phyloP scores from a whole-genome alignment of 64 coral and sea anemone species.

The Anthopleura sola region DNA sequence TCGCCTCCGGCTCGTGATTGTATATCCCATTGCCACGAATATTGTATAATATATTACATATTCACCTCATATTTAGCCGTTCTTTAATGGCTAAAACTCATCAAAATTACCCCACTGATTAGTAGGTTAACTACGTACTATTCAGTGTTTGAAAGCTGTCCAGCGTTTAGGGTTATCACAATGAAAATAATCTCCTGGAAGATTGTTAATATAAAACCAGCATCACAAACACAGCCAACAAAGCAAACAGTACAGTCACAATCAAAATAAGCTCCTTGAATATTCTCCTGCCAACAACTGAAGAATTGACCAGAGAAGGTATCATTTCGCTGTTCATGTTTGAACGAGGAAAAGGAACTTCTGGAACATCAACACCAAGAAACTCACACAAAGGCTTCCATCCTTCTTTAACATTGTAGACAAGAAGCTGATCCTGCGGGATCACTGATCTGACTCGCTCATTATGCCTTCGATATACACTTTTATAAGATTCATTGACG shows the following conservation, averaged over 20 bases:
- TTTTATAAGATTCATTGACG: background rate
- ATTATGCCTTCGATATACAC: slow-evolving; percentile 27
- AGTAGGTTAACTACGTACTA: too few species aligned
- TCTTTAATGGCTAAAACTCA: too few species aligned
- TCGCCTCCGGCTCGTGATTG: too few species aligned
- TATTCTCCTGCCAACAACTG: background rate
- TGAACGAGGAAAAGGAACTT: slow-evolving; percentile 10
- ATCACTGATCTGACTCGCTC: slow-evolving; percentile 11
- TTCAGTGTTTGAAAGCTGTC: too few species aligned
- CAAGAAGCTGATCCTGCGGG: slow-evolving; percentile 3
- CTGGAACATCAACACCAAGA: slow-evolving; percentile 14
- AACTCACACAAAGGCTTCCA: slow-evolving; percentile 42
- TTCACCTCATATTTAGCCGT: too few species aligned
- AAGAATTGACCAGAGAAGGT: background rate
- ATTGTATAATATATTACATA: too few species aligned
- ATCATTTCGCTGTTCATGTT: background rate
- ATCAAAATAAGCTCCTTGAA: background rate
- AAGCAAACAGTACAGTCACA: background rate
- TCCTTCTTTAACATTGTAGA: slow-evolving; percentile 45
- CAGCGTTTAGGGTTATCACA: too few species aligned
- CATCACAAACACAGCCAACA: background rate
- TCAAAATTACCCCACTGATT: too few species aligned
- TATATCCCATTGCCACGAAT: too few species aligned
- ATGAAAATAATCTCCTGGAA: too few species aligned
- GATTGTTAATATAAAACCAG: too few species aligned